Base-by-base conservation (phyloP, 1,140 invertebrate species). In the Drosophila ficusphila region DNA sequence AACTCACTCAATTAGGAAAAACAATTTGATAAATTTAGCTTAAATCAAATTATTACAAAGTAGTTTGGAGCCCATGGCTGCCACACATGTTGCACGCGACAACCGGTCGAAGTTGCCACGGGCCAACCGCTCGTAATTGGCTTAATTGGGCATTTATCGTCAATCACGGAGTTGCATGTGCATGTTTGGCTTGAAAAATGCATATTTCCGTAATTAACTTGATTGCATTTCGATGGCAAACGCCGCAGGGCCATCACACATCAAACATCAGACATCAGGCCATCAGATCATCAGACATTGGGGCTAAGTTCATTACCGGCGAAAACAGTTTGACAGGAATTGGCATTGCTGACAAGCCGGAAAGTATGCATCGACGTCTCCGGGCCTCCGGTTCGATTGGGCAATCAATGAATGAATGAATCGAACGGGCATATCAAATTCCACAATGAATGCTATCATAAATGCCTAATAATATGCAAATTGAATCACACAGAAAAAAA, bases 121-220 rank as follows among this genome's bases (percentile, higher is more conserved):
- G 61, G 61, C 27, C 36, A 52, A 51, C 62, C 60, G 61, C 61
- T 61, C 6, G 60, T 88, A 88, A 88, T 88, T 88, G 72, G 46
- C 61, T 71, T 88, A 88, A 88, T 88, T 88, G 83, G 53, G 48
- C 82, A 88, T 88, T 78, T 88, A 88, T 82, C 56, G 81, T 76
- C 61, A 75, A 82, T 82, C 74, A 69, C 58, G 34, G 16, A 54
- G 25, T 58, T 60, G 52, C 52, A 58, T 56, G 61, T 52, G 51
- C 58, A 58, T 56, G 47, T 54, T 51, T 61, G 42, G 65, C 53
- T 57, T 79, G 73, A 53, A 33, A 42, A 78, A 65, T 69, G 61
- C 57, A 75, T 61, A 85, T 76, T 69, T 52, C 34, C 27, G 76
- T 58, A 73, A 85, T 85, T 85, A 79, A 76, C 52, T 72, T 79